Base-by-base conservation (phyloP, 2,113 vertebrate genomes). In the Gallinago media region DNA sequence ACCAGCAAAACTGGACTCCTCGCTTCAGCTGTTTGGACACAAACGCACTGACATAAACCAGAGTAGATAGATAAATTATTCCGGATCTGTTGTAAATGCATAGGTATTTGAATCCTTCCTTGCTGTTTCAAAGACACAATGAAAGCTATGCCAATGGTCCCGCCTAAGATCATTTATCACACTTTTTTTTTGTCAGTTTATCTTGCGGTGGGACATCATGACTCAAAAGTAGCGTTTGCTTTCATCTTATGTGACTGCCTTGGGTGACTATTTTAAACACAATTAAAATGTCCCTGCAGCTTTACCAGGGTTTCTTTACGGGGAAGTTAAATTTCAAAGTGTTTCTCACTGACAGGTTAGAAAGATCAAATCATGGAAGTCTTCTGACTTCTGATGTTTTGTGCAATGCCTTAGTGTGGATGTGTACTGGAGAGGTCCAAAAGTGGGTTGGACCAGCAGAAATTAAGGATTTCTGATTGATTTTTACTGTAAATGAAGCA, bases 1-100 rank as follows among this genome's bases (percentile, higher is more conserved):
- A 83, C 86, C 88, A 90, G 82, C 62, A 93, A 83, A 94, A 71
- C 72, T 61, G 67, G 72, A 84, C 71, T 67, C 88, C 87, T 89
- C 40, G 7, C 26, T 80, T 82, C 82, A 71, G 82, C 78, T 80
- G 17, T 67, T 77, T 12, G 22, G 82, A 80, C 59, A 29, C 47
- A 83, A 79, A 63, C 4, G 0, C 15, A 26, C 59, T 0, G 3
- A 71, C 92, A 78, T 20, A 94, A 93, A 80, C 27, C 68, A 52
- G 49, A 82, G 34, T 3, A 80, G 80, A 94, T 3, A 80, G 80
- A 94, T 40, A 56, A 88, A 71, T 67, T 4, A 58, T 55, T 80
- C 85, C 61, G 75, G 36, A 75, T 75, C 79, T 91, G 76, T 15
- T 91, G 73, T 77, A 90, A 89, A 95, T 9, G 23, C 21, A 2